These are phyloP conservation scores for Corythornis leucogaster DNA, from an alignment of 2,797 vertebrate species.

Conservation along the genomic window DNA sequence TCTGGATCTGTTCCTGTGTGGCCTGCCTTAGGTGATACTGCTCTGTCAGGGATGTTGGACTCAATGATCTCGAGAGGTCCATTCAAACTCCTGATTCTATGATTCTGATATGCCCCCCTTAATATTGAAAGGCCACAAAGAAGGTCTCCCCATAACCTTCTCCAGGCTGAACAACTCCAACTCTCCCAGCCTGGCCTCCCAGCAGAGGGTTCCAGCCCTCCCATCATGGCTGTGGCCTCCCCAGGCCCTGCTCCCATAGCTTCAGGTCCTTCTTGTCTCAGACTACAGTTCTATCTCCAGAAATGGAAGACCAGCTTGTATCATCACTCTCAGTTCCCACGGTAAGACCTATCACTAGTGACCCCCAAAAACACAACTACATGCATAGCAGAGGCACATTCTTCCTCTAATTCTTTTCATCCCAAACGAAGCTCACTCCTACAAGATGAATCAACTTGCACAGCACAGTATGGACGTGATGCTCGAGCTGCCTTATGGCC, in stretches of 20 bases:
- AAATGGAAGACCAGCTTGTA: not conserved
- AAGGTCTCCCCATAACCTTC: not conserved
- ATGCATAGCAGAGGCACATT: not conserved
- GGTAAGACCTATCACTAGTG: not conserved
- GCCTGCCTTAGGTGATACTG: too few species aligned
- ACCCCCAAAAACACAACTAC: not conserved
- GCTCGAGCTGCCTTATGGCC: not conserved
- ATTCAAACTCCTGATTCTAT: too few species aligned
- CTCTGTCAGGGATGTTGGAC: too few species aligned
- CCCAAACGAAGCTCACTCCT: not conserved
- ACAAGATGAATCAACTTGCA: not conserved
- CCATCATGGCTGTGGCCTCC: not conserved
- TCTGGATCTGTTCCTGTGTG: too few species aligned
- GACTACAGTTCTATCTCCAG: not conserved
- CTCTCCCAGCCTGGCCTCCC: not conserved
- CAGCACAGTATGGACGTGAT: fast-evolving
- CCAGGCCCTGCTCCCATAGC: not conserved
- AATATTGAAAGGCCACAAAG: not conserved
- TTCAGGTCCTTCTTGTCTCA: not conserved
- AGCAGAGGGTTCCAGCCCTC: not conserved
- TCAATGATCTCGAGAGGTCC: too few species aligned
- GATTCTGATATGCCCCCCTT: not conserved
- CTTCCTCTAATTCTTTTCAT: not conserved
- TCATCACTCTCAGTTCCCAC: not conserved
- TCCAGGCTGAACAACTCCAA: not conserved